A percentile compares a stretch with the other conserved stretches of the same genome.
These are phyloP conservation scores for Pandemis cinnamomeana DNA, from an alignment of 2,888 invertebrate species.

Conservation along the genomic window DNA sequence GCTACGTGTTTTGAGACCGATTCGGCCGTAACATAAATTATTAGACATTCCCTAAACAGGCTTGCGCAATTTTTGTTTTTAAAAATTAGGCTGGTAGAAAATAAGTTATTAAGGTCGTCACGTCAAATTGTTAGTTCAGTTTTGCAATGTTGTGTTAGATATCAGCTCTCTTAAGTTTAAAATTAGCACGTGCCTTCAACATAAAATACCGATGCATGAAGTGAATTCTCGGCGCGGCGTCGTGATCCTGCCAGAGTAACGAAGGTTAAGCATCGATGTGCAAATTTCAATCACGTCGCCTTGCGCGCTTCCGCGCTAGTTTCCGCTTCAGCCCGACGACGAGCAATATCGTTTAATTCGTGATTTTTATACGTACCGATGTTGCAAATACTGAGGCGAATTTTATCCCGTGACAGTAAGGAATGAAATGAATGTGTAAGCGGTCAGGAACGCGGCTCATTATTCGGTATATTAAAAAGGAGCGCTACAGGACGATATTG, in stretches of 20 bases:
- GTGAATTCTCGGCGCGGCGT: constrained; percentile 47
- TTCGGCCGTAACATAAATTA: constrained; percentile 3
- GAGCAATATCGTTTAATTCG: constrained; percentile 2
- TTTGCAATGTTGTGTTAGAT: background rate
- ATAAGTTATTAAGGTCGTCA: background rate
- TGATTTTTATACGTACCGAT: background rate
- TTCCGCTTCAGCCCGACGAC: constrained; percentile 33
- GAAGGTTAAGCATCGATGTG: constrained; percentile 52
- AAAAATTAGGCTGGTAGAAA: background rate
- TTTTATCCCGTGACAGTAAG: background rate
- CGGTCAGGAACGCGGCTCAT: background rate
- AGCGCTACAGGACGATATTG: background rate
- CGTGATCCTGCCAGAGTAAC: background rate
- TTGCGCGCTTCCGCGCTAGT: constrained; percentile 43
- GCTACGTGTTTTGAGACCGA: constrained; percentile 9
- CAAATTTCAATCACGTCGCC: constrained; percentile 55
- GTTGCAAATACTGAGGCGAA: background rate
- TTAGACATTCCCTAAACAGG: constrained; percentile 52
- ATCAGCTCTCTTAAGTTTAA: background rate
- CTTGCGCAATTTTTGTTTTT: constrained; percentile 17
- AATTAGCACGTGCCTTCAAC: background rate
- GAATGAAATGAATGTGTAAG: background rate
- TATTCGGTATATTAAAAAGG: background rate
- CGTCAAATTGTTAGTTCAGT: background rate
- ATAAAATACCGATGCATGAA: background rate